Evolutionary conservation across 2,113 vertebrate genomes (phyloP).

Genomic region (Numida meleagris): DNA sequence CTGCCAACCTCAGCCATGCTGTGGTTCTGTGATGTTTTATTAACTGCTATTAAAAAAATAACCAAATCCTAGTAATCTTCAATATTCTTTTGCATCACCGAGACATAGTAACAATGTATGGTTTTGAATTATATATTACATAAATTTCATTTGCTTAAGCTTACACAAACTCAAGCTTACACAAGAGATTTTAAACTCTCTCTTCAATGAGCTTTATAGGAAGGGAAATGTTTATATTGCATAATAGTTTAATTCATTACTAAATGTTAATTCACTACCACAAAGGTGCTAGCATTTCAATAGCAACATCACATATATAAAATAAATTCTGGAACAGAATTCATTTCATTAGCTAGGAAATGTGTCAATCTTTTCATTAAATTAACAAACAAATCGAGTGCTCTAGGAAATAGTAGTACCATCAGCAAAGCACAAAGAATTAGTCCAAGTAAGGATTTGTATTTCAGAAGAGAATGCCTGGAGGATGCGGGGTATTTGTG

Average conservation of each 20-base stretch:
- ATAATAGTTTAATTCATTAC: not conserved
- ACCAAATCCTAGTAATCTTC: not conserved
- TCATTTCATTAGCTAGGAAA: not conserved
- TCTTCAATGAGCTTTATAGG: not conserved
- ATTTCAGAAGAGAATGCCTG: slow-evolving; percentile 9
- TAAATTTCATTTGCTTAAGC: not conserved
- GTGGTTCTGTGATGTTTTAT: not conserved
- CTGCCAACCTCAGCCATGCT: not conserved
- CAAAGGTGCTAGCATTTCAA: not conserved
- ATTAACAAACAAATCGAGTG: not conserved
- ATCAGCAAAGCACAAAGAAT: not conserved
- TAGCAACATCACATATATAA: not conserved
- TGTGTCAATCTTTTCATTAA: not conserved
- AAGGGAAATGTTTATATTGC: not conserved
- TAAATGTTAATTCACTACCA: not conserved
- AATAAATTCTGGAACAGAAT: not conserved
- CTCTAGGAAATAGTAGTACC: not conserved
- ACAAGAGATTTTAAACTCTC: not conserved
- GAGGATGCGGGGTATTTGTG: not conserved
- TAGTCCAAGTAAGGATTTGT: not conserved
- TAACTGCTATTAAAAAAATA: not conserved
- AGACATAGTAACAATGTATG: accelerated
- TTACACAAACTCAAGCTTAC: not conserved
- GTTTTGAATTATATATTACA: not conserved
- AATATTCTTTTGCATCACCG: not conserved